Percentiles rank a stretch among this genome's conserved stretches.
Conservation (phyloP, 2,113 vertebrate genomes). For the Ceyx margarethae region DNA sequence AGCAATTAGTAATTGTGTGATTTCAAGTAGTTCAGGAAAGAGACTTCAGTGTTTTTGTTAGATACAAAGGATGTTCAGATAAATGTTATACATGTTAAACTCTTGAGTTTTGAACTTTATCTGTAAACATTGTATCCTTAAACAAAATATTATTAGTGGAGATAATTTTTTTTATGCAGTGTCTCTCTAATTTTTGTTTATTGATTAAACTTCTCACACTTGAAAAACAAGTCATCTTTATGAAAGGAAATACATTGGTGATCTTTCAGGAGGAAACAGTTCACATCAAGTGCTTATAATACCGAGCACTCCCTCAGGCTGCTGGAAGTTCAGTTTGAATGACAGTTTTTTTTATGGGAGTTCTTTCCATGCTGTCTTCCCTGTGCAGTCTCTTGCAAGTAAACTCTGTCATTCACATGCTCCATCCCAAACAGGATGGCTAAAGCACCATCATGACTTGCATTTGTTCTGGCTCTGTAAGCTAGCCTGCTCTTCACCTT, state of each 20-base stretch:
- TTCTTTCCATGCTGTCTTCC: background rate
- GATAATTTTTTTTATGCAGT: background rate
- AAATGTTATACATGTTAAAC: background rate
- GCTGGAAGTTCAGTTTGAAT: background rate
- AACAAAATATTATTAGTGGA: background rate
- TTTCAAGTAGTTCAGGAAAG: background rate
- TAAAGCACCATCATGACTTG: background rate
- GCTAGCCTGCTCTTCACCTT: background rate
- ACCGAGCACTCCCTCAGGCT: background rate
- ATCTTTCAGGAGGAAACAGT: background rate
- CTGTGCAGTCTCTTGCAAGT: background rate
- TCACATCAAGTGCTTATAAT: background rate
- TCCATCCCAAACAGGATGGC: background rate
- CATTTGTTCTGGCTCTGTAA: background rate
- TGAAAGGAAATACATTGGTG: background rate
- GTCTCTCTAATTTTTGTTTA: background rate
- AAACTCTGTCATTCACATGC: background rate
- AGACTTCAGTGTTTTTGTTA: background rate
- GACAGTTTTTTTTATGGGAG: background rate
- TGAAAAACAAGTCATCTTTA: background rate
- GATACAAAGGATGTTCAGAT: background rate
- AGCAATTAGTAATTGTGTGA: background rate
- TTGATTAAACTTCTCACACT: background rate
- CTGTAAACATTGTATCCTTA: background rate
- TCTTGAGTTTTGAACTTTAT: background rate